Conservation (phyloP, 2,888 invertebrate species). For the Chrysolina haemoptera region DNA sequence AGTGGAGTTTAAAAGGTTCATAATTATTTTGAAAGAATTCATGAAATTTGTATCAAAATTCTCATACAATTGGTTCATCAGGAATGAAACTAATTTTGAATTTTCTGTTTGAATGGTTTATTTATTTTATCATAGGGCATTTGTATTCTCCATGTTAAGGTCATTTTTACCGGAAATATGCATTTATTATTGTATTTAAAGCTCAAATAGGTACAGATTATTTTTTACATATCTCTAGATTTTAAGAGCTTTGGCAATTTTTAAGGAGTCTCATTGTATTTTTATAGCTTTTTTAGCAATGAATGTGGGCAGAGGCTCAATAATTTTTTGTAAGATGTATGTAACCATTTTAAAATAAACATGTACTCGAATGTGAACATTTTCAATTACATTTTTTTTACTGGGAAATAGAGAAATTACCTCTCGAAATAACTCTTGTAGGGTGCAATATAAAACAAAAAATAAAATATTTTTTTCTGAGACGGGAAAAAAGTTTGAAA, state of each 20-base stretch:
- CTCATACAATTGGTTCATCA: neutral
- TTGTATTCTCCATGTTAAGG: constrained; percentile 40
- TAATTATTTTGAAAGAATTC: no score
- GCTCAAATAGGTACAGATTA: constrained; percentile 55
- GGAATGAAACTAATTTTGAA: neutral
- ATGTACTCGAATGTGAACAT: constrained; percentile 19
- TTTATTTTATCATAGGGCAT: constrained; percentile 10
- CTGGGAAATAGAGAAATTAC: no score
- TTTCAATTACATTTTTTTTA: neutral
- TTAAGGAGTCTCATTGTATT: constrained; percentile 51
- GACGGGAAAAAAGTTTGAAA: no score
- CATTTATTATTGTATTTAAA: constrained; percentile 57
- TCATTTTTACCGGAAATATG: constrained; percentile 57
- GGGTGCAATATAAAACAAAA: no score
- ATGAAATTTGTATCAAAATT: neutral
- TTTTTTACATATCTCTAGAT: constrained; percentile 56
- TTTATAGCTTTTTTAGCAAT: constrained; percentile 53
- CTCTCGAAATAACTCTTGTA: no score
- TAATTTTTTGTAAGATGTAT: constrained; percentile 55
- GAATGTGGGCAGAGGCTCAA: constrained; percentile 42
- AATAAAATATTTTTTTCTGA: neutral
- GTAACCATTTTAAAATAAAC: constrained; percentile 43
- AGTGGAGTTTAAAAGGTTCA: constrained; percentile 27
- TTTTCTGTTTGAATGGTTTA: neutral
- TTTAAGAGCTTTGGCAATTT: constrained; percentile 51